phyloP scores from a whole-genome alignment of 2,888 invertebrate genomes.

The Malacosoma neustria region DNA sequence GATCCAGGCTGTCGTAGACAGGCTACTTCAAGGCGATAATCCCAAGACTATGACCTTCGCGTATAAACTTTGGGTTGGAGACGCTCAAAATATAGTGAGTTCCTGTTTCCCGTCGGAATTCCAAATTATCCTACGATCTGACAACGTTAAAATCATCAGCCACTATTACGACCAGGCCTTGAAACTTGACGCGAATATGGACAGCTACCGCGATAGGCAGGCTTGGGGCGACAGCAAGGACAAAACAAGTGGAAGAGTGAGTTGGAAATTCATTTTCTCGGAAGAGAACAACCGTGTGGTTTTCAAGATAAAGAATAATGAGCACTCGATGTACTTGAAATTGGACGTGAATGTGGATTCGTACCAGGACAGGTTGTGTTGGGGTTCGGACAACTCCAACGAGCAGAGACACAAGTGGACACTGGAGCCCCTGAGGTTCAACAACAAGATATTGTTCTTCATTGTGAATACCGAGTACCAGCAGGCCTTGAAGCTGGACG shows the following conservation, averaged over 20 bases:
- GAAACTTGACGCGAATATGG: neutral
- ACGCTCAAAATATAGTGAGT: conserved; percentile 2
- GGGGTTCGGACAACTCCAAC: neutral
- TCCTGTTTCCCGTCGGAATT: conserved; percentile 3
- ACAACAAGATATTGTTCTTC: conserved; percentile 1
- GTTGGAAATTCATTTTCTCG: conserved; percentile 1
- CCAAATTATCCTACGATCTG: neutral
- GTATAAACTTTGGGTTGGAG: neutral
- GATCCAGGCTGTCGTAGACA: neutral
- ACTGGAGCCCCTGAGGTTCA: conserved; percentile 1
- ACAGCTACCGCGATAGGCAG: neutral
- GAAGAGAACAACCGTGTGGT: neutral
- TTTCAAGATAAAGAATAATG: conserved; percentile 1
- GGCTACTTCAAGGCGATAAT: neutral
- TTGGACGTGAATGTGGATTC: neutral
- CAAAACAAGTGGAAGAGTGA: neutral
- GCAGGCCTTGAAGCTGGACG: conserved; percentile 1
- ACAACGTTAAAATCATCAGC: neutral
- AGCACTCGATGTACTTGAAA: neutral
- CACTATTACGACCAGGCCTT: conserved; percentile 1
- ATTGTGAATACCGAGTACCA: conserved; percentile 1
- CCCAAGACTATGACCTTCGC: conserved; percentile 1
- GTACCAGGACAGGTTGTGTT: neutral
- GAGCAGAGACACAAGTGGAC: conserved; percentile 2
- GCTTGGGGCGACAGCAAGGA: conserved; percentile 2